Evolutionary conservation across 2,888 invertebrate species (phyloP), one percentile per base, ranked within the genome.

Genomic region (Caenorhabditis afra): DNA sequence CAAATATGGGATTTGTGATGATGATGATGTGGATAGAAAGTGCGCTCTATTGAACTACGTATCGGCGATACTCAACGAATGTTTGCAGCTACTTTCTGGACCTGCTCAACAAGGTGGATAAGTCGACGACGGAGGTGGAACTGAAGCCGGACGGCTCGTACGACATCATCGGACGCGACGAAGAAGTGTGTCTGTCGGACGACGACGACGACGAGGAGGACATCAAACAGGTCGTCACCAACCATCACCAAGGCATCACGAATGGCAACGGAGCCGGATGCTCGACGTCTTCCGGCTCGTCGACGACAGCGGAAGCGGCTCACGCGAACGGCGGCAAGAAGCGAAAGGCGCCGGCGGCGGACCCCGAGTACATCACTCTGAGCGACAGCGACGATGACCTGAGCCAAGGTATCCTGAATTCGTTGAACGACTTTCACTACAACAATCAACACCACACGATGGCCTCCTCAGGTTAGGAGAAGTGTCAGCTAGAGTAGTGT

Each of bases 1-100:
- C 7, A 29, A 29, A 29, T 29, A 29, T 29, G 29, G 29, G 29
- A 29, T 5, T 29, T 29, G 29, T n/a, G 29, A 7, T 29, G 29
- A 29, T 29, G 29, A 7, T 29, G 4, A 29, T 3, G 7, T 3
- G 7, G 7, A 29, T 3, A 29, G 29, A 29, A 29, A 29, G 3
- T 7, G 29, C 29, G 29, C 29, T 29, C 29, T 29, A 29, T 7
- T 7, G 29, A 3, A 29, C 29, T 29, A 7, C n/a, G n/a, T n/a
- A n/a, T n/a, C n/a, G n/a, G n/a, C n/a, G n/a, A n/a, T n/a, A n/a
- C n/a, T n/a, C n/a, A n/a, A n/a, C n/a, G n/a, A n/a, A n/a, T n/a
- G n/a, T n/a, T 81, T 88, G 65, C 71, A 89, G 89, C 47, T 89
- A 89, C 53, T 89, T 89, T 71, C 65, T 79, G 57, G 80, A 87